Evolutionary conservation across 2,113 vertebrate genomes (phyloP), one percentile per base, ranked within the genome.

Genomic region (Mola mola): DNA sequence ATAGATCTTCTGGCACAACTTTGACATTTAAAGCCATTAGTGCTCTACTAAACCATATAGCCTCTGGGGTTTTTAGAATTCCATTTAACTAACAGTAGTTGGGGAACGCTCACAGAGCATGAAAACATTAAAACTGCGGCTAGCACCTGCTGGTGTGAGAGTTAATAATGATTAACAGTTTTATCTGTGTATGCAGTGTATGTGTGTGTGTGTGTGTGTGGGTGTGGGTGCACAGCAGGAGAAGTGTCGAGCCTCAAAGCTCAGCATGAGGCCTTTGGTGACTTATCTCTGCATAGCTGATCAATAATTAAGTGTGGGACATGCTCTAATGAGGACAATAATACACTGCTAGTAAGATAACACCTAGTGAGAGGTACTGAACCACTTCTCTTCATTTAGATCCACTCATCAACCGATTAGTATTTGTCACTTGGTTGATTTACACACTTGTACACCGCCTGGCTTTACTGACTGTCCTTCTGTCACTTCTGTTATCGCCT

Each of bases 291-390:
- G 79, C 78, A 67, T 75, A 82, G 79, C 66, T 84, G 83, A 90
- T 90, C 85, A 88, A 88, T 88, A 89, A 86, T 88, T 85, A 83
- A 88, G 57, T 68, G 78, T 40, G 55, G 77, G 78, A 83, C 80
- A 79, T 1, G 49, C 66, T 81, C 77, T 88, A 89, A 89, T 84
- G 82, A 85, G 79, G 77, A 67, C 2, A 72, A 70, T 83, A 86
- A 87, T 78, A 68, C 60, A 17, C 62, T 5, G 58, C 63, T 61
- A 51, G 72, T 52, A 75, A 66, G 85, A 86, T 89, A 85, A 85
- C 68, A 72, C 78, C 75, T 77, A 52, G 61, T 8, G 15, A 48
- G 51, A 70, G 72, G 34, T 53, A 40, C 24, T 11, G 58, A 74
- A 56, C 74, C 51, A 52, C 48, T 68, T 53, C 64, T 69, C 78